A percentile compares a stretch with the other conserved stretches of the same genome.
These are phyloP conservation scores for Drosophila conformis DNA, from an alignment of 2,888 invertebrate species.

Conservation along the genomic window DNA sequence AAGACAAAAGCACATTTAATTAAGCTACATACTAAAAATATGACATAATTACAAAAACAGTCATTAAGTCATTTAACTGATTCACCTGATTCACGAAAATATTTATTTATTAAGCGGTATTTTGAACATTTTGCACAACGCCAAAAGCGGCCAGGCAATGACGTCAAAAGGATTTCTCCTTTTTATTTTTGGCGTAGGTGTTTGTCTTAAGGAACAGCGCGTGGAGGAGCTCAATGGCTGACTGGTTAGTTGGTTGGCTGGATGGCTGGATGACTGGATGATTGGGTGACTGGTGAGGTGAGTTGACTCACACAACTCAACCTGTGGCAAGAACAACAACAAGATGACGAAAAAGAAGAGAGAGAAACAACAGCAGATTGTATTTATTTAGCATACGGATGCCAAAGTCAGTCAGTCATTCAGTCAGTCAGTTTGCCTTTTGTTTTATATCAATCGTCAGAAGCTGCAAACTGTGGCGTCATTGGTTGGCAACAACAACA, in stretches of 20 bases:
- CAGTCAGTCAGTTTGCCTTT: slow-evolving; percentile 41
- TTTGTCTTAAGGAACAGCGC: slow-evolving; percentile 42
- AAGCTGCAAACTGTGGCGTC: slow-evolving; percentile 53
- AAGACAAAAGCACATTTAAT: background rate
- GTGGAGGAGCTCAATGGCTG: slow-evolving; percentile 50
- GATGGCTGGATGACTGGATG: slow-evolving; percentile 24
- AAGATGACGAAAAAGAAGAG: slow-evolving; percentile 13
- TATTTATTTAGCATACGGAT: slow-evolving; percentile 17
- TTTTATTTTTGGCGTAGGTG: slow-evolving; percentile 57
- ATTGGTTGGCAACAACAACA: slow-evolving; percentile 17
- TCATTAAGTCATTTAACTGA: background rate
- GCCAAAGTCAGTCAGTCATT: slow-evolving; percentile 35
- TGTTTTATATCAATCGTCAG: slow-evolving; percentile 69
- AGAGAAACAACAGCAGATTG: slow-evolving; percentile 30
- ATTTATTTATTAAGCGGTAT: background rate
- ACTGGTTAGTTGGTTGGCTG: slow-evolving; percentile 27
- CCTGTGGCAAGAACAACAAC: slow-evolving; percentile 16
- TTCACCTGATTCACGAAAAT: background rate
- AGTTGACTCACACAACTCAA: slow-evolving; percentile 53
- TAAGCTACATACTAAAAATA: background rate
- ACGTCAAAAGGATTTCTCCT: slow-evolving; percentile 69
- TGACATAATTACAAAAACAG: background rate
- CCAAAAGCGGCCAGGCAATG: slow-evolving; percentile 45
- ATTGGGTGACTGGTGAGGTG: slow-evolving; percentile 27
- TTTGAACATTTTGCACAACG: slow-evolving; percentile 4